Conservation (phyloP, 1,140 invertebrate species). For the Brachionus plicatilis region DNA sequence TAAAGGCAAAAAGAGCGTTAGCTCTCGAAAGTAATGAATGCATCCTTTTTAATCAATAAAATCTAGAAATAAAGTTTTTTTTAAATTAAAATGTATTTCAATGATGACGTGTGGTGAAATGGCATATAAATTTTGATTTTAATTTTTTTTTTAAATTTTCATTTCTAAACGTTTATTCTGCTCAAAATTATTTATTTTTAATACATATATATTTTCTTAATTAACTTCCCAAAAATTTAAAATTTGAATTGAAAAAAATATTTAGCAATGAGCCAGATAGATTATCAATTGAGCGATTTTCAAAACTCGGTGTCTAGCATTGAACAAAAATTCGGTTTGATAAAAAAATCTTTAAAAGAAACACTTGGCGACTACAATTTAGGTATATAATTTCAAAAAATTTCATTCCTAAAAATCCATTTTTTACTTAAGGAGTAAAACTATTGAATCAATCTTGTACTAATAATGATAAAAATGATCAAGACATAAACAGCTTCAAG, state of each 20-base stretch:
- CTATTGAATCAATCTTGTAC: background rate
- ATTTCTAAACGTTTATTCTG: conserved; percentile 9
- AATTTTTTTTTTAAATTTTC: background rate
- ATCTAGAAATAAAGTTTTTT: background rate
- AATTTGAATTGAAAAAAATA: background rate
- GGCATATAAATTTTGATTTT: background rate
- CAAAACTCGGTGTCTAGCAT: background rate
- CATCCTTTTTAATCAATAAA: background rate
- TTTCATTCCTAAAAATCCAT: background rate
- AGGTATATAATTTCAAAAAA: background rate
- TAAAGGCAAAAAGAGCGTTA: conserved; percentile 40
- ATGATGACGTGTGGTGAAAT: conserved; percentile 22
- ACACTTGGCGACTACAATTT: background rate
- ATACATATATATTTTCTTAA: background rate
- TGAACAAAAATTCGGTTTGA: background rate
- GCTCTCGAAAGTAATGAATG: conserved; percentile 17
- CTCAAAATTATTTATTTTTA: background rate
- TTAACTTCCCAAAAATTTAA: conserved; percentile 17
- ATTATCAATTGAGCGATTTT: conserved; percentile 6
- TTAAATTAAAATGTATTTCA: background rate
- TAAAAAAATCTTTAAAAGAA: background rate
- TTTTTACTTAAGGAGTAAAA: background rate
- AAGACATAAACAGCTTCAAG: background rate
- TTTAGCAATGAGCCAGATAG: background rate
- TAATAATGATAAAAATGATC: background rate